A percentile compares a stretch with the other conserved stretches of the same genome.
These are phyloP conservation scores for Brachymystax lenok DNA, from an alignment of 2,797 vertebrate genomes.

Conservation along the genomic window DNA sequence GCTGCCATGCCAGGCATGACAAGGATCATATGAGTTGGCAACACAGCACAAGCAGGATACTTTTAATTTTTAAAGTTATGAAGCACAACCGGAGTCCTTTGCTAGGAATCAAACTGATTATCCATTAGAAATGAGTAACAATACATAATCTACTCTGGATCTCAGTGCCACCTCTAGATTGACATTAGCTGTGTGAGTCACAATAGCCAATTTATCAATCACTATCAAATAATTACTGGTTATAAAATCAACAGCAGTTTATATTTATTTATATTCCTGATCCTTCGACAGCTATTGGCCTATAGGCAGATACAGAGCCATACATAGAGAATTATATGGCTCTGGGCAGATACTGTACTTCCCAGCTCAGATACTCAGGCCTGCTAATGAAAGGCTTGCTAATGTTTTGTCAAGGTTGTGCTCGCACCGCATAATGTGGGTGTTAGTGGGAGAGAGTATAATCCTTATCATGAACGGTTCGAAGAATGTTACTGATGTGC, in stretches of 20 bases:
- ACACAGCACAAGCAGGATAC: background rate
- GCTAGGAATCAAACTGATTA: background rate
- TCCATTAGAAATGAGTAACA: background rate
- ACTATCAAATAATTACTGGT: background rate
- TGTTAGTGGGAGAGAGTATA: slow-evolving; percentile 2
- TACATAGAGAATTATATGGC: background rate
- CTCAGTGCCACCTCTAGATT: background rate
- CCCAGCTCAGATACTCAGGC: background rate
- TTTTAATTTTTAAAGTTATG: background rate
- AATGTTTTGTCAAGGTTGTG: background rate
- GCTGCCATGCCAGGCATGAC: background rate
- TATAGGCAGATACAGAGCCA: too few relatives aligned
- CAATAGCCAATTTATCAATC: background rate
- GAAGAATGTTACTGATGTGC: slow-evolving; percentile 37
- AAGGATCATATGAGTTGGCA: background rate
- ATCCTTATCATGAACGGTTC: slow-evolving; percentile 28
- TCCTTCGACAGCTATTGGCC: too few relatives aligned
- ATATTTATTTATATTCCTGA: background rate
- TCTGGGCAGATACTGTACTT: background rate
- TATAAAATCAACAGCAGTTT: background rate
- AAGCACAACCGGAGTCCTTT: background rate
- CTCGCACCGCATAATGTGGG: background rate
- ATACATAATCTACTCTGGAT: background rate
- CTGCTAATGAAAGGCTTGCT: background rate
- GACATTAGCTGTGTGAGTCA: background rate